A percentile compares a stretch with the other conserved stretches of the same genome.
Evolutionary conservation across 2,888 invertebrate species (phyloP).

Genomic region (Tipula lateralis): DNA sequence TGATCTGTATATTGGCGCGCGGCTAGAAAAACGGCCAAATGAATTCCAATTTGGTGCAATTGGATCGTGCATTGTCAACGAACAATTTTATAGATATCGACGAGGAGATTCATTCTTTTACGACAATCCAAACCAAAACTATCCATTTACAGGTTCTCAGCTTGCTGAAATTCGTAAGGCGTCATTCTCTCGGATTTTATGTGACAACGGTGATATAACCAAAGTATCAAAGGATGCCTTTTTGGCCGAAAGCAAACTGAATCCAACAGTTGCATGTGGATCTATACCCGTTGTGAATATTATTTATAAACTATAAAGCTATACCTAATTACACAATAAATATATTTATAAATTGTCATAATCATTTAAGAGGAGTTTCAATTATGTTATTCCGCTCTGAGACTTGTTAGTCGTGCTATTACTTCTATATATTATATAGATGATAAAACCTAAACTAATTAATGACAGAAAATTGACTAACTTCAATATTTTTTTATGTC

Average conservation of each 20-base stretch:
- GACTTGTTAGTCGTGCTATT: too few relatives aligned
- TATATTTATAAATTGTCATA: too few relatives aligned
- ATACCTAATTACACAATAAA: too few relatives aligned
- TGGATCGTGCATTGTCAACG: conserved; percentile 67
- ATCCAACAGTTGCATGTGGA: background rate
- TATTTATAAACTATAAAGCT: background rate
- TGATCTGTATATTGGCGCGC: conserved; percentile 69
- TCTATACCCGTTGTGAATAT: background rate
- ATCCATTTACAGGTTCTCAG: conserved; percentile 46
- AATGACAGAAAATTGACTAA: too few relatives aligned
- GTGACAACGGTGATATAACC: conserved; percentile 44
- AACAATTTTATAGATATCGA: conserved; percentile 61
- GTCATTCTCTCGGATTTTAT: conserved; percentile 58
- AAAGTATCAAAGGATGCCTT: background rate
- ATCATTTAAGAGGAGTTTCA: too few relatives aligned
- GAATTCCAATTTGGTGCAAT: conserved; percentile 63
- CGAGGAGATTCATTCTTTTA: conserved; percentile 71
- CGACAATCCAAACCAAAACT: conserved; percentile 52
- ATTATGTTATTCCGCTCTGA: too few relatives aligned
- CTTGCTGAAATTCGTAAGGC: conserved; percentile 59
- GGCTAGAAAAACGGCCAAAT: conserved; percentile 59
- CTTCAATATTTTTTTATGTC: too few relatives aligned
- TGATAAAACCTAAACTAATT: too few relatives aligned
- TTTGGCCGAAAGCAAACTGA: background rate
- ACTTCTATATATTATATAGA: too few relatives aligned